phyloP scores from a whole-genome alignment of 2,113 vertebrate genomes.

The Pelobates fuscus region DNA sequence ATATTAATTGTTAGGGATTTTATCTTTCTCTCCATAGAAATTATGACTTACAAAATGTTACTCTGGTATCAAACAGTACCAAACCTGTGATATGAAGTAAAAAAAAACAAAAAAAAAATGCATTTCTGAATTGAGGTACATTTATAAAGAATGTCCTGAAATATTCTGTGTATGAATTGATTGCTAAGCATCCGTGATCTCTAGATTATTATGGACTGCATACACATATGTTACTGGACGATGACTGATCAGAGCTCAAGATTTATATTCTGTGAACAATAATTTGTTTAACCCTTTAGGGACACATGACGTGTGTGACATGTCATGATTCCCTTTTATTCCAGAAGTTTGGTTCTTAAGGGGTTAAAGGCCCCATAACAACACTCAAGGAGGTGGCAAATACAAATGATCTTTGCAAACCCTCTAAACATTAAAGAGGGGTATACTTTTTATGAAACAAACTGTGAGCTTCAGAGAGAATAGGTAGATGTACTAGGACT shows the following conservation, averaged over 20 bases:
- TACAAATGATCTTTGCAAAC: too few species aligned
- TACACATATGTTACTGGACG: conserved; percentile 2
- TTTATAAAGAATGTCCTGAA: conserved; percentile 58
- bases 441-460: too few species aligned
- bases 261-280: conserved; percentile 6
- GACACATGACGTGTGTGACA: too few species aligned
- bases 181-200: not conserved
- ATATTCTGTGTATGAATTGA: conserved; percentile 12
- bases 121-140: conserved; percentile 67
- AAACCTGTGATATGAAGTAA: conserved; percentile 73
- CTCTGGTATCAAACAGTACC: conserved; percentile 73
- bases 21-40: conserved; percentile 74
- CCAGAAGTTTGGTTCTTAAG: too few species aligned
- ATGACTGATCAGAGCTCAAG: conserved; percentile 1
- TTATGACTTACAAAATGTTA: conserved; percentile 65
- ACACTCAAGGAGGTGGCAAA: too few species aligned
- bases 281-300: too few species aligned
- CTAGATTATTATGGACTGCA: not conserved
- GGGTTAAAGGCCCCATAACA: not conserved
- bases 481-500: too few species aligned
- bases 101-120: conserved; percentile 57
- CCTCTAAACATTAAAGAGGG: too few species aligned
- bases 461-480: too few species aligned
- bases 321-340: too few species aligned
- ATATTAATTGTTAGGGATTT: conserved; percentile 78